Evolutionary conservation across 2,888 invertebrate species (phyloP), one percentile per base, ranked within the genome.

Genomic region (Thera obeliscata): DNA sequence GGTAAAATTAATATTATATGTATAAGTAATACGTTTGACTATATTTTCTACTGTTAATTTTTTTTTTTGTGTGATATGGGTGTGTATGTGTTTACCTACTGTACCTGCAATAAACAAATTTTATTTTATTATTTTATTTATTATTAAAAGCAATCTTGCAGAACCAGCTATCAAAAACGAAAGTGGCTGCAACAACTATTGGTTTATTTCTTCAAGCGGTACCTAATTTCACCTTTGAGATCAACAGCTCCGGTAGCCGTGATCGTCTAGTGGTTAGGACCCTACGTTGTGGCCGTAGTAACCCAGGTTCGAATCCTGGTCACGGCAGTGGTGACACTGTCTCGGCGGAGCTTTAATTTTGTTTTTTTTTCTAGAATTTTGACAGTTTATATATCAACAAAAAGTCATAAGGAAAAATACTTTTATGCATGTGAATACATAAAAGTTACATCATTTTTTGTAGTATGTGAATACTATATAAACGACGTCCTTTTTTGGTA

Each of bases 251-350:
- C 58, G 66, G 41, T 66, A 66, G 66, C 67, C 94, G 94, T 94
- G 94, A 94, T 95, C 94, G 94, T 95, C 94, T 95, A 95, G 95
- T 95, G 95, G 95, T 95, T 95, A 95, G 95, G 95, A 95, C 95
- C 94, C 95, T 95, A 95, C 95, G 95, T 96, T 95, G 95, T 95
- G 95, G 95, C 95, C 95, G 95, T 95, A 95, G 95, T 95, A 95
- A 95, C 95, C 95, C 95, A 95, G 95, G 95, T 95, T 95, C 95
- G 95, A 95, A 95, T 95, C 95, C 95, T 87, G 87, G 89, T 89
- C 89, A 89, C 87, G 86, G 86, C 85, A 85, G 84, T 85, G 83
- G 94, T 94, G 93, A 73, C 80, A 84, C 82, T 82, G 82, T 82
- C 80, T 59, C 79, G 80, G 82, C 71, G 81, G 81, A 79, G 83